Base-by-base conservation (phyloP, 2,888 invertebrate genomes). In the Diarsia rubi region DNA sequence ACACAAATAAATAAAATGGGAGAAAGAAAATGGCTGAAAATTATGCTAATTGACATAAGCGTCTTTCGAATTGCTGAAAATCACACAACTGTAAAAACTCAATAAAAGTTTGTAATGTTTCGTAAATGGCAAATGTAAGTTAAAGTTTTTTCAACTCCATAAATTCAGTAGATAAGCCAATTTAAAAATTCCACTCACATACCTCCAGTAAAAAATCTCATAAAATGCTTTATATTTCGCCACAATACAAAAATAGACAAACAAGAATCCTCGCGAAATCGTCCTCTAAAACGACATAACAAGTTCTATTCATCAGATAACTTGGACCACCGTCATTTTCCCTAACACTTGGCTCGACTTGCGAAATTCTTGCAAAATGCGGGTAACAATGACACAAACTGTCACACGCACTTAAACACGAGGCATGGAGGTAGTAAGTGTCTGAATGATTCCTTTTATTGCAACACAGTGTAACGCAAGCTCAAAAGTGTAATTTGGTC, bases 321-420 rank as follows among this genome's bases (percentile, higher is more conserved):
- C 54, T 59, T 16, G 14, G 45, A 44, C 62, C 57, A 73, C 62
- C 57, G 24, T 8, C 59, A 27, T 86, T 84, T 84, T 84, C 81
- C 84, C 78, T 79, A 81, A 85, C 78, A 72, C 66, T 64, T 54
- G 27, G 74, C 76, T 67, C 82, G 54, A 83, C 31, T 88, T 87
- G 80, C 78, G 69, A 78, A 79, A 88, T 69, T 45, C 65, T 85
- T 87, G 77, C 82, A 73, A 80, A 81, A 86, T 54, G 19, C 11
- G 1, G 4, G 57, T 14, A 72, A 82, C 87, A 86, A 79, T 85
- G 83, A 81, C 82, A 77, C 42, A 59, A 75, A 75, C 74, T 87
- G 88, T 88, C 88, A 87, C 89, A 88, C 80, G 72, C 79, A 82
- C 82, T 83, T 85, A 81, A 77, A 66, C 81, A 84, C 72, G 70